Percentiles rank a stretch among this genome's conserved stretches.
Evolutionary conservation across 2,797 vertebrate species (phyloP).

Genomic region (Alcedo atthis): DNA sequence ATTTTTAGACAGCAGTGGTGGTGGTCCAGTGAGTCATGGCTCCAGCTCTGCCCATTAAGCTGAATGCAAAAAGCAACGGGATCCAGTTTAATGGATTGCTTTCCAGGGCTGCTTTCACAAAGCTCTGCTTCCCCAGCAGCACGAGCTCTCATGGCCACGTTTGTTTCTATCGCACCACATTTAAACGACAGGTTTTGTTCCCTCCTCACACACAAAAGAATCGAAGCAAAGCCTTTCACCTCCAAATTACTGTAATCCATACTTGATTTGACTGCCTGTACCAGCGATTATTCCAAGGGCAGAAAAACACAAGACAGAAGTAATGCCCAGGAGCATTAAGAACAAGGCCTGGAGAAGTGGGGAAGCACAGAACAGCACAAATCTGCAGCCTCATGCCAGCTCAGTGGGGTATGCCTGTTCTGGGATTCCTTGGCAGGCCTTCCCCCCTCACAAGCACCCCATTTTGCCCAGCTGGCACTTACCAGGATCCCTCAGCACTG

Average conservation of each 20-base stretch:
- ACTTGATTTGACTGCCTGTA: too few relatives aligned
- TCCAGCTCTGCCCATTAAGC: not conserved
- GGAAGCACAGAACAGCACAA: not conserved
- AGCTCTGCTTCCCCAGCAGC: not conserved
- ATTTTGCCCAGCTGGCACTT: accelerated
- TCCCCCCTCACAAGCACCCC: too few relatives aligned
- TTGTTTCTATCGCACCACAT: not conserved
- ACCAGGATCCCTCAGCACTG: too few relatives aligned
- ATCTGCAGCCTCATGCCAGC: accelerated
- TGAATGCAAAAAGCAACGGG: not conserved
- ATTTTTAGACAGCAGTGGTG: conserved; percentile 30
- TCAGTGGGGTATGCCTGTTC: accelerated
- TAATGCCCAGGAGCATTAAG: accelerated
- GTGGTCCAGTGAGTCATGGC: conserved; percentile 18
- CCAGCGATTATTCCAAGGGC: accelerated
- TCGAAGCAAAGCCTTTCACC: not conserved
- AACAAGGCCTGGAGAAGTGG: accelerated
- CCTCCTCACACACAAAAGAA: not conserved
- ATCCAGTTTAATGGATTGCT: not conserved
- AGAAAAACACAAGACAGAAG: not conserved
- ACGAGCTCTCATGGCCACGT: accelerated
- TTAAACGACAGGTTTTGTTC: not conserved
- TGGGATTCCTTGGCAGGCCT: too few relatives aligned
- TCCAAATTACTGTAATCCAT: not conserved
- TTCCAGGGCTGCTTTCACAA: not conserved